Conservation (phyloP, 2,797 vertebrate genomes). For the Tauraco hartlaubi region DNA sequence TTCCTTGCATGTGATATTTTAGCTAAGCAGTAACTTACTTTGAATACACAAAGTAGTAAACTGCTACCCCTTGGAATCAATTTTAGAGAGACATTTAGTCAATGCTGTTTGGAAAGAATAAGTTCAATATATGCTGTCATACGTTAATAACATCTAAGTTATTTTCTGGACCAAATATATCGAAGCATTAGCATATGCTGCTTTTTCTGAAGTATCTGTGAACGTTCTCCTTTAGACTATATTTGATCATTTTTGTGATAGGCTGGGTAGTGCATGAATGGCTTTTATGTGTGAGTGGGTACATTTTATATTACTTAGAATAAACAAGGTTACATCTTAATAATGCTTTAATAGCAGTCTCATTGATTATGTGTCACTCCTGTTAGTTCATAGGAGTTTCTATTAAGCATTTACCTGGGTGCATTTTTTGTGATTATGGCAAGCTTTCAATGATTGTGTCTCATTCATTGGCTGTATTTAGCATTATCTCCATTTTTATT, state of each 20-base stretch:
- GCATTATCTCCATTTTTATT: neutral
- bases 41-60: slow-evolving; percentile 58
- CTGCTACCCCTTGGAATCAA: slow-evolving; percentile 23
- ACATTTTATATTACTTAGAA: slow-evolving; percentile 65
- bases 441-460: slow-evolving; percentile 9
- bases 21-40: slow-evolving; percentile 45
- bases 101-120: slow-evolving; percentile 38
- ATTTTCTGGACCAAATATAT: slow-evolving; percentile 1
- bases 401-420: slow-evolving; percentile 44
- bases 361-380: slow-evolving; percentile 69
- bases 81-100: slow-evolving; percentile 41
- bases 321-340: slow-evolving; percentile 68
- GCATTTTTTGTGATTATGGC: slow-evolving; percentile 55
- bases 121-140: slow-evolving; percentile 19
- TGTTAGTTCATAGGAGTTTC: slow-evolving; percentile 56
- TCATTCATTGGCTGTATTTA: neutral
- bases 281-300: slow-evolving; percentile 28
- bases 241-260: slow-evolving; percentile 12
- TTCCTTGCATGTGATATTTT: slow-evolving; percentile 21
- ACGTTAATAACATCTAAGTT: slow-evolving; percentile 18
- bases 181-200: neutral
- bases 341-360: slow-evolving; percentile 62
- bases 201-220: neutral
- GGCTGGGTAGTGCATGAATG: neutral
- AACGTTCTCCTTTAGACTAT: neutral